Percentiles rank a stretch among this genome's conserved stretches.
phyloP scores from a whole-genome alignment of 2,797 vertebrate genomes.

The Pantherophis alleghaniensis region DNA sequence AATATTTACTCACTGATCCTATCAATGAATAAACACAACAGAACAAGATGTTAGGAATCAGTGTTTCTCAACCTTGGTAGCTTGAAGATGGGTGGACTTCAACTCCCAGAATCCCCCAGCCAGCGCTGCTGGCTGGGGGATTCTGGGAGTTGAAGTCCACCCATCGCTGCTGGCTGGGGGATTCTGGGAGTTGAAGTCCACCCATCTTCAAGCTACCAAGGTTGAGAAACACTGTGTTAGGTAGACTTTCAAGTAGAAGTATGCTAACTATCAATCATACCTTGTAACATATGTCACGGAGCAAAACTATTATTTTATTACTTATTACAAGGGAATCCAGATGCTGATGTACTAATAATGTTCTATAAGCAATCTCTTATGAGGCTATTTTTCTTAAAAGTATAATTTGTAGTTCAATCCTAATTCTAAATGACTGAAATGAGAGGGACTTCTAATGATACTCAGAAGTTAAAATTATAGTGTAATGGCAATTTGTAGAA shows the following conservation, averaged over 20 bases:
- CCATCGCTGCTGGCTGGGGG: too few relatives aligned
- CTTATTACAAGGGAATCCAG: neutral
- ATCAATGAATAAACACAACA: neutral
- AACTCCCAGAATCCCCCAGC: too few relatives aligned
- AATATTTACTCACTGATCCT: neutral
- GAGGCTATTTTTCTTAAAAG: neutral
- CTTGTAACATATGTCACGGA: neutral
- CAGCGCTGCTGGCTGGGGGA: too few relatives aligned
- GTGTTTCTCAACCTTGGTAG: too few relatives aligned
- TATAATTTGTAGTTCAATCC: neutral
- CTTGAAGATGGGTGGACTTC: too few relatives aligned
- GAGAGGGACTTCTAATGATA: neutral
- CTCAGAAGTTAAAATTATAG: rapidly evolving
- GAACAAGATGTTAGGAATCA: neutral
- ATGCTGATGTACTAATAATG: neutral
- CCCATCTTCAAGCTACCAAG: too few relatives aligned
- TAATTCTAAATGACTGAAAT: neutral
- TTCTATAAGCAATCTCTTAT: neutral
- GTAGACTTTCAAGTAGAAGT: neutral
- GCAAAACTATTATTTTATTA: neutral
- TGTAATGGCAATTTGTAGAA: neutral
- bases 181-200: too few relatives aligned
- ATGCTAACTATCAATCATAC: neutral
- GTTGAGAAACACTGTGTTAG: too few relatives aligned
- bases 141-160: too few relatives aligned